These are phyloP conservation scores for Bubo scandiacus DNA, from an alignment of 2,113 vertebrate species.

Conservation along the genomic window DNA sequence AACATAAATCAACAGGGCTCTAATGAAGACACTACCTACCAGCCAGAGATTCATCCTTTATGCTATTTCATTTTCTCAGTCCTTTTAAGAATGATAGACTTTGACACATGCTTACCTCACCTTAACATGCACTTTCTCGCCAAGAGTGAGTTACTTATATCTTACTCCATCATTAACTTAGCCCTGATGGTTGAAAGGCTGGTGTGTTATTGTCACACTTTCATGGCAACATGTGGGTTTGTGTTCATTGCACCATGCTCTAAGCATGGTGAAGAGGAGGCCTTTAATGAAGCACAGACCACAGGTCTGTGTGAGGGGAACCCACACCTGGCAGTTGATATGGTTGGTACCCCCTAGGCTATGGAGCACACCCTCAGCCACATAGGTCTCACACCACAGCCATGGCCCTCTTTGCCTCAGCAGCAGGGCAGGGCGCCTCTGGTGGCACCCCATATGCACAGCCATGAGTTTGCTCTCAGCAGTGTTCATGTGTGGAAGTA, in stretches of 20 bases:
- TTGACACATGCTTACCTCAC: background rate
- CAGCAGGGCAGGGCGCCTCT: background rate
- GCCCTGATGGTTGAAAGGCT: background rate
- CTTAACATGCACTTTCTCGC: background rate
- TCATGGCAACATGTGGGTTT: fast-evolving
- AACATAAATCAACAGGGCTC: background rate
- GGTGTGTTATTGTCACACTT: background rate
- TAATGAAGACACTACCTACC: background rate
- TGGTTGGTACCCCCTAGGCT: background rate
- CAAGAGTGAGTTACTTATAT: background rate
- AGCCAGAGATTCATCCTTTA: background rate
- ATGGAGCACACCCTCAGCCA: background rate
- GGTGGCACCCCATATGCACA: background rate
- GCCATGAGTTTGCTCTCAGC: background rate
- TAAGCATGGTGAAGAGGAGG: background rate
- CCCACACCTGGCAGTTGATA: background rate
- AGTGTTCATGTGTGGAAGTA: background rate
- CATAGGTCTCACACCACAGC: fast-evolving
- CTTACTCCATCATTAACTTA: background rate
- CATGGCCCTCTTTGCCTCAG: background rate
- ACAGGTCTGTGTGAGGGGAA: background rate
- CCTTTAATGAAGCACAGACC: background rate
- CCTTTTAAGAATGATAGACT: background rate
- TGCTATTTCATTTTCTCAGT: background rate
- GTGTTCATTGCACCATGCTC: background rate